Base-by-base conservation (phyloP, 2,888 invertebrate species). In the Sminthurinus aureus region DNA sequence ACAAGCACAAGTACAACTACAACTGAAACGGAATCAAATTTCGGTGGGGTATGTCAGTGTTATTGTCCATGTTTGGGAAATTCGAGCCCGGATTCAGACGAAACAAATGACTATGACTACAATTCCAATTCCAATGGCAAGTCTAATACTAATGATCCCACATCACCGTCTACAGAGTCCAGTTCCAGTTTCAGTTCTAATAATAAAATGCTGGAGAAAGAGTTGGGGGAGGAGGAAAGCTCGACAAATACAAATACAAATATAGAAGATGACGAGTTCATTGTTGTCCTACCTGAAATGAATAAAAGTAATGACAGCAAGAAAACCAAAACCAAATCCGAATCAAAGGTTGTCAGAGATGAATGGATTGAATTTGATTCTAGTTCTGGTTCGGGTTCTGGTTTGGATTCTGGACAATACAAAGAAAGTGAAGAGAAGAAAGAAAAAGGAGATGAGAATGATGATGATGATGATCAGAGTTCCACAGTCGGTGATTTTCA, bases 61-160 rank as follows among this genome's bases (percentile, higher is more conserved):
- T 83, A 75, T 26, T 83, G 83, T 73, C 83, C 83, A n/a, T 83
- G 83, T 51, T 50, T 83, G n/a, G 83, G 73, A 20, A 75, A 38
- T 69, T 3, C 15, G 0, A 73, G 22, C 24, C 50, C 52, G 12
- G 69, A 69, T 26, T 58, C 58, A 11, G 58, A 13, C 18, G 58
- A 58, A 15, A 71, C 69, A 26, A 52, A 79, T 71, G 20, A 51
- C 15, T 11, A 58, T 66, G 64, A 78, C 12, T 22, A 64, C 58
- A 80, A 11, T 52, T 38, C 38, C 1, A 38, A 38, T 38, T 4
- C 38, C 22, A 22, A 18, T 51, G 52, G n/a, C n/a, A n/a, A n/a
- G n/a, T n/a, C n/a, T n/a, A 38, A 38, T 38, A 38, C 38, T 52
- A 22, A 18, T 51, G 52, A 22, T 11, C n/a, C 52, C 24, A 71